phyloP scores from a whole-genome alignment of 2,797 vertebrate genomes.

The Kryptolebias ocellatus region DNA sequence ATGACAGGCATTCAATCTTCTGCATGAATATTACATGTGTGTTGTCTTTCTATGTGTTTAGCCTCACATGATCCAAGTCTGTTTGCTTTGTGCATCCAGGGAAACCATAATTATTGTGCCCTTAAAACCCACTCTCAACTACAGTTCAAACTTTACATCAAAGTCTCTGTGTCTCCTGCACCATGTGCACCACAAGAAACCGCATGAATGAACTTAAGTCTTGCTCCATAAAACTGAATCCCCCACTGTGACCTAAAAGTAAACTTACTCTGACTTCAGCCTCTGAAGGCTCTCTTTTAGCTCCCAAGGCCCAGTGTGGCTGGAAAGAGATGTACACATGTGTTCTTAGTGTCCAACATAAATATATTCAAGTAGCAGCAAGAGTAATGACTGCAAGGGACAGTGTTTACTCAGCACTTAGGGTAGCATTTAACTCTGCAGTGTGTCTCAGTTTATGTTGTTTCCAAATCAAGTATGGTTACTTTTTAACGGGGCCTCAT shows the following conservation, averaged over 20 bases:
- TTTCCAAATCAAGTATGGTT: conserved; percentile 27
- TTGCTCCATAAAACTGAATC: conserved; percentile 70
- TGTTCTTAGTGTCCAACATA: conserved; percentile 67
- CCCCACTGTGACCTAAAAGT: conserved; percentile 66
- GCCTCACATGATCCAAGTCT: conserved; percentile 48
- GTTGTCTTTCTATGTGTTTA: conserved; percentile 38
- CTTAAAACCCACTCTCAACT: conserved; percentile 56
- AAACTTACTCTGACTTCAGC: conserved; percentile 66
- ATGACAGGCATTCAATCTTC: conserved; percentile 17
- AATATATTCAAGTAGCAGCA: conserved; percentile 69
- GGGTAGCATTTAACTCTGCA: conserved; percentile 40
- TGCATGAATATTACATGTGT: conserved; percentile 27
- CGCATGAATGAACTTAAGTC: conserved; percentile 63
- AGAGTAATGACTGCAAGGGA: conserved; percentile 59
- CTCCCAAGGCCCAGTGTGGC: conserved; percentile 48
- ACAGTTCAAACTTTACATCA: conserved; percentile 59
- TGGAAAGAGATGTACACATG: conserved; percentile 67
- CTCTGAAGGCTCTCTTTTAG: conserved; percentile 44
- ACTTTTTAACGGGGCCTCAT: conserved; percentile 34
- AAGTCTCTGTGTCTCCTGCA: conserved; percentile 48
- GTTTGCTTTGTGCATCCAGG: conserved; percentile 62
- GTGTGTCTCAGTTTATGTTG: conserved; percentile 48
- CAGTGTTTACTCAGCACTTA: conserved; percentile 68
- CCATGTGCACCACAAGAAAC: conserved; percentile 43
- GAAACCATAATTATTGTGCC: conserved; percentile 62